These are phyloP conservation scores for Hozukius guyotensis DNA, from an alignment of 2,797 vertebrate genomes.

Conservation along the genomic window DNA sequence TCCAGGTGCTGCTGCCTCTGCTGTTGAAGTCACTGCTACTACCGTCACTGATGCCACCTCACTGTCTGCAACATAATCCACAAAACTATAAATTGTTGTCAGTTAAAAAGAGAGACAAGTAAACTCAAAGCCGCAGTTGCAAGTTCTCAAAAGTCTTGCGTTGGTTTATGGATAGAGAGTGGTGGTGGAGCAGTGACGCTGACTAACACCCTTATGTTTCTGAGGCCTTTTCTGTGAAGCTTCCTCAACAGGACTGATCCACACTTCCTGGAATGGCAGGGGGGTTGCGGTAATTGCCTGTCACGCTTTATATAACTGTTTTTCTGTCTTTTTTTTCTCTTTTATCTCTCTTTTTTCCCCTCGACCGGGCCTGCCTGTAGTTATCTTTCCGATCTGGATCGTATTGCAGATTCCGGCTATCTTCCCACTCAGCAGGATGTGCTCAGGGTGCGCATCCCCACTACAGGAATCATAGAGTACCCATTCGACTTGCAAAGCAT, in stretches of 20 bases:
- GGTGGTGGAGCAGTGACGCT: slow-evolving; percentile 55
- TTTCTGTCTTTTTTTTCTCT: slow-evolving; percentile 63
- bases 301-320: slow-evolving; percentile 82
- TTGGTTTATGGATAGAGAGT: slow-evolving; percentile 32
- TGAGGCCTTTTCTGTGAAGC: slow-evolving; percentile 57
- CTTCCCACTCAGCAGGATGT: slow-evolving; percentile 90
- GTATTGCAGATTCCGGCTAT: slow-evolving; percentile 84
- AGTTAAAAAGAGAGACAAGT: background rate
- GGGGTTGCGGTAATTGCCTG: slow-evolving; percentile 71
- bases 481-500: slow-evolving; percentile 90
- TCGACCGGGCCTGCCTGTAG: slow-evolving; percentile 69
- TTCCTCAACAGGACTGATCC: slow-evolving; percentile 69
- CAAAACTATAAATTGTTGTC: background rate
- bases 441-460: slow-evolving; percentile 89
- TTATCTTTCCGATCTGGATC: slow-evolving; percentile 89
- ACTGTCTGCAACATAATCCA: slow-evolving; percentile 46
- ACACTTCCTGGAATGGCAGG: slow-evolving; percentile 71
- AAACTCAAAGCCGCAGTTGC: slow-evolving; percentile 18
- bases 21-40: slow-evolving; percentile 51
- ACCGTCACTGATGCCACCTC: slow-evolving; percentile 54
- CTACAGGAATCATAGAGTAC: slow-evolving; percentile 89
- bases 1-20: slow-evolving; percentile 38
- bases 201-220: slow-evolving; percentile 64
- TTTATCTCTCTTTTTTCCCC: slow-evolving; percentile 22
- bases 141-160: background rate